Percentiles rank a stretch among this genome's conserved stretches.
These are phyloP conservation scores for Zaprionus davidi DNA, from an alignment of 1,140 invertebrate genomes.

Conservation along the genomic window DNA sequence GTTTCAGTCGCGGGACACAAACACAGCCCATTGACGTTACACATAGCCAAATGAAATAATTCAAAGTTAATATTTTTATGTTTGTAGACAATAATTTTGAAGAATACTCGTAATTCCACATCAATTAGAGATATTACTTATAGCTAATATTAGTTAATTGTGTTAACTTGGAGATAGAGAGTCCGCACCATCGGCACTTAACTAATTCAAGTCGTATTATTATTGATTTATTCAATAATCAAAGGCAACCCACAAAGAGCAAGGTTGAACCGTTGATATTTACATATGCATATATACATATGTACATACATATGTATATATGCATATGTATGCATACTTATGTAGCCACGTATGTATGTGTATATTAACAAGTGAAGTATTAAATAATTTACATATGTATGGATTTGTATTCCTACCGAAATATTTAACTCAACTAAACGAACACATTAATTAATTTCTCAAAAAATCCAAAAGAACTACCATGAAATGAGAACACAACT, in stretches of 20 bases:
- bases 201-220: background rate
- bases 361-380: too few species aligned
- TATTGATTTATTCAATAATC: slow-evolving; percentile 27
- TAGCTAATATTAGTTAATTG: slow-evolving; percentile 59
- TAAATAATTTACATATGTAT: slow-evolving; percentile 24
- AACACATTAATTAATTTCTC: slow-evolving; percentile 10
- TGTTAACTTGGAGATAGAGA: slow-evolving; percentile 14
- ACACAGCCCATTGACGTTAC: slow-evolving; percentile 3
- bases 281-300: background rate
- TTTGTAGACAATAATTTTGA: slow-evolving; percentile 81
- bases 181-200: background rate
- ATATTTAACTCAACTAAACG: slow-evolving; percentile 53
- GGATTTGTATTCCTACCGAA: slow-evolving; percentile 82
- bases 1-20: background rate
- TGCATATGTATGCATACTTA: background rate
- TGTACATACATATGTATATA: background rate
- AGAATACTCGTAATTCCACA: slow-evolving; percentile 25
- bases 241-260: background rate
- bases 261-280: slow-evolving; percentile 20
- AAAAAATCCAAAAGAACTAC: slow-evolving; percentile 14
- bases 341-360: too few species aligned
- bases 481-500: slow-evolving; percentile 1
- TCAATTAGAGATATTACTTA: slow-evolving; percentile 57
- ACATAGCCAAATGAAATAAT: slow-evolving; percentile 34
- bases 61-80: slow-evolving; percentile 61